A percentile compares a stretch with the other conserved stretches of the same genome.
Conservation (phyloP, 2,797 vertebrate genomes). For the Gila robusta region DNA sequence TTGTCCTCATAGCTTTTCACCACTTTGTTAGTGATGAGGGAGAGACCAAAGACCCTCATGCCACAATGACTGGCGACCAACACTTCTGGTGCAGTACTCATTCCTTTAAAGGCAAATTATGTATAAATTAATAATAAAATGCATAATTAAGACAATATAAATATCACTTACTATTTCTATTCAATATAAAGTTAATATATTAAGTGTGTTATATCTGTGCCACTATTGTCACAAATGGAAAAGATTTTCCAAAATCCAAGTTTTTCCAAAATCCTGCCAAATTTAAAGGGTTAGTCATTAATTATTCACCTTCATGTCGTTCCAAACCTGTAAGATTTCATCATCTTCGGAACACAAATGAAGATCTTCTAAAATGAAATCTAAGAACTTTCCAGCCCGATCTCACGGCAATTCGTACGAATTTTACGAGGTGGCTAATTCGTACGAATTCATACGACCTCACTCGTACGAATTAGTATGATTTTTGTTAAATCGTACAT, state of each 20-base stretch:
- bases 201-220: neutral
- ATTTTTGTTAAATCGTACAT: too few species aligned
- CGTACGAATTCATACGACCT: too few species aligned
- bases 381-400: too few species aligned
- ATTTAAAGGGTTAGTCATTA: neutral
- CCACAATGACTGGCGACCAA: slow-evolving; percentile 80
- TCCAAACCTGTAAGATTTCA: too few species aligned
- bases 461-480: too few species aligned
- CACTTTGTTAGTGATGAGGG: slow-evolving; percentile 85
- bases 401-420: too few species aligned
- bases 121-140: neutral
- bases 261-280: neutral
- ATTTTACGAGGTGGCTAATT: too few species aligned
- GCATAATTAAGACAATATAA: neutral
- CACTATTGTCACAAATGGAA: neutral
- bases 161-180: neutral
- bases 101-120: slow-evolving; percentile 68
- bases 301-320: too few species aligned
- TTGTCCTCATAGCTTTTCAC: slow-evolving; percentile 78
- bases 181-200: neutral
- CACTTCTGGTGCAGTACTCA: slow-evolving; percentile 84
- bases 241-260: neutral
- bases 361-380: too few species aligned
- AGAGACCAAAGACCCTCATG: slow-evolving; percentile 81
- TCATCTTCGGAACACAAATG: too few species aligned